Percentiles rank a stretch among this genome's conserved stretches.
Conservation (phyloP, 2,888 invertebrate genomes). For the Mellilla xanthometata region DNA sequence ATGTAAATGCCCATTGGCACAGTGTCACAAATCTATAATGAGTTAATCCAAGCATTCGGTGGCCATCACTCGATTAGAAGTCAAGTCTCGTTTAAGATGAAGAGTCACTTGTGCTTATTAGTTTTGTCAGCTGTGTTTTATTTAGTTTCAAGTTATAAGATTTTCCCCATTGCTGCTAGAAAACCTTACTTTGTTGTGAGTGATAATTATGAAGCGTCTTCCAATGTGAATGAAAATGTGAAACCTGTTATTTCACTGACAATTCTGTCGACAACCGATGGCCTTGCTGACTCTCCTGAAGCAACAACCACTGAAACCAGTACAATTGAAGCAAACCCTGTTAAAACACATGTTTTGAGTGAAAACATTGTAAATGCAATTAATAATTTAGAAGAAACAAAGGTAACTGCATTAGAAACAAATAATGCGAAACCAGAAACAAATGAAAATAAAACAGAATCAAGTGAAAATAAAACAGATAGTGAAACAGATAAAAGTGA, state of each 20-base stretch:
- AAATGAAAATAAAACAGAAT: background rate
- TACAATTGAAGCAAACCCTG: background rate
- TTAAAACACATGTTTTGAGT: no score
- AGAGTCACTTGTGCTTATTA: conserved; percentile 25
- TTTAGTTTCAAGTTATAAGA: conserved; percentile 25
- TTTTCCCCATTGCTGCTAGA: conserved; percentile 16
- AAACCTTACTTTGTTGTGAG: conserved; percentile 7
- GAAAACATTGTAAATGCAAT: no score
- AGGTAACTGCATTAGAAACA: background rate
- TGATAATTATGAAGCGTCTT: background rate
- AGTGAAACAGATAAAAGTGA: background rate
- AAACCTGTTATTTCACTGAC: background rate
- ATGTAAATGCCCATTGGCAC: conserved; percentile 44
- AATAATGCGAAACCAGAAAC: background rate
- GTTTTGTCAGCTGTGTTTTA: conserved; percentile 17
- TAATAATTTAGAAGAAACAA: background rate
- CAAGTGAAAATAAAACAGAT: background rate
- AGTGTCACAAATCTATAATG: conserved; percentile 31
- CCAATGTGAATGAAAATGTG: background rate
- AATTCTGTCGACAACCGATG: background rate
- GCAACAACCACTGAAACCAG: background rate
- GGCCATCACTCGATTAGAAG: conserved; percentile 27
- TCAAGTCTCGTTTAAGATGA: conserved; percentile 28
- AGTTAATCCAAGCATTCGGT: conserved; percentile 29
- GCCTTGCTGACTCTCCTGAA: background rate